These are phyloP conservation scores for Halcyon leucocephala DNA, from an alignment of 2,797 vertebrate species.

Conservation along the genomic window DNA sequence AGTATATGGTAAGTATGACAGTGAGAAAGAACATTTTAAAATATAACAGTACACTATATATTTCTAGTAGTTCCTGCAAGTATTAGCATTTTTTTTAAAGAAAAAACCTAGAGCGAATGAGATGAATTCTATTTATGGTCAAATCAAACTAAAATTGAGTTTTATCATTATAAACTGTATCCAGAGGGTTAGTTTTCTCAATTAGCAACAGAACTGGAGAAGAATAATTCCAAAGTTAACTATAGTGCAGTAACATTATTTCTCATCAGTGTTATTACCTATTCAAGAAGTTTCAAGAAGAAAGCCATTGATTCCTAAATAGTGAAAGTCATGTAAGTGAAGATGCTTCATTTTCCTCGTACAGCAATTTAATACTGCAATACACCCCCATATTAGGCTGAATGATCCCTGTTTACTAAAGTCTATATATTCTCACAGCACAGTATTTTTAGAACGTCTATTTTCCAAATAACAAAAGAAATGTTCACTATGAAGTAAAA, in stretches of 20 bases:
- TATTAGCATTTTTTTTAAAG: background rate
- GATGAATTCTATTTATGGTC: background rate
- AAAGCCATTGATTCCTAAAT: background rate
- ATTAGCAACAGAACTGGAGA: background rate
- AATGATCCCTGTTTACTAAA: background rate
- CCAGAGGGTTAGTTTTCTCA: background rate
- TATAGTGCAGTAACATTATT: background rate
- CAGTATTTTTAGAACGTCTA: conserved; percentile 52
- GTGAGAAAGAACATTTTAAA: background rate
- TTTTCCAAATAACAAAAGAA: conserved; percentile 63
- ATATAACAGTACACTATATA: background rate
- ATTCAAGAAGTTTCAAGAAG: background rate
- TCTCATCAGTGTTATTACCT: background rate
- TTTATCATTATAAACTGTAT: background rate
- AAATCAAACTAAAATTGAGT: background rate
- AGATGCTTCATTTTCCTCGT: background rate
- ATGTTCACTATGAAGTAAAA: conserved; percentile 45
- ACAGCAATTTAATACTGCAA: background rate
- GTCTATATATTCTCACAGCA: conserved; percentile 30
- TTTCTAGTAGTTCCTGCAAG: background rate
- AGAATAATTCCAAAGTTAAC: background rate
- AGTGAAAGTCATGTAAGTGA: background rate
- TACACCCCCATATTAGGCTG: conserved; percentile 1
- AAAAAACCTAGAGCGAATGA: background rate
- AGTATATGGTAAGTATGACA: background rate